phyloP scores from a whole-genome alignment of 2,888 invertebrate species.

The Neuroscelio doddi region DNA sequence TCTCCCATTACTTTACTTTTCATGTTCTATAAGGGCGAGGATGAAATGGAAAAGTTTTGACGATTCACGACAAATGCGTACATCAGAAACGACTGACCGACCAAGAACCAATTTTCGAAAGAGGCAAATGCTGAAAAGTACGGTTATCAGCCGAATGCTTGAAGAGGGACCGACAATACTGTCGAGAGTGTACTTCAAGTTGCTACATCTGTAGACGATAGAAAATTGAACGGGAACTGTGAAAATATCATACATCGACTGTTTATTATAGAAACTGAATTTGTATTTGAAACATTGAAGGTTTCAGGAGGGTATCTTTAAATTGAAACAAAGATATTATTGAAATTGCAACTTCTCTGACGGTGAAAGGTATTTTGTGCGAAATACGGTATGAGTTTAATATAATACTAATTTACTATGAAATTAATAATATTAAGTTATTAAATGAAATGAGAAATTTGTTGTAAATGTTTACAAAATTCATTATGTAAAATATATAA shows the following conservation, averaged over 20 bases:
- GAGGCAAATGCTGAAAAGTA: slow-evolving; percentile 37
- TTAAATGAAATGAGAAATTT: too few species aligned
- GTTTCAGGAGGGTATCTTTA: too few species aligned
- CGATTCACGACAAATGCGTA: slow-evolving; percentile 14
- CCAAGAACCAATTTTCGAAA: slow-evolving; percentile 49
- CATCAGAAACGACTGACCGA: slow-evolving; percentile 19
- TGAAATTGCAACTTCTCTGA: too few species aligned
- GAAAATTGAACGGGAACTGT: not conserved
- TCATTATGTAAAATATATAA: too few species aligned
- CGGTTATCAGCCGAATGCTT: slow-evolving; percentile 21
- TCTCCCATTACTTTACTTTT: slow-evolving; percentile 19
- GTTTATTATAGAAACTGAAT: not conserved
- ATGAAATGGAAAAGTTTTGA: slow-evolving; percentile 47
- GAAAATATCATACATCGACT: not conserved
- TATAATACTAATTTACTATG: too few species aligned
- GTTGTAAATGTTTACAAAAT: too few species aligned
- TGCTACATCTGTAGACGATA: not conserved
- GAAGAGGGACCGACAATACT: not conserved
- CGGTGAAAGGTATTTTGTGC: too few species aligned
- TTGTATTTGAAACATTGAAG: too few species aligned
- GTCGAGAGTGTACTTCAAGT: not conserved
- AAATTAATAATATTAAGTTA: too few species aligned
- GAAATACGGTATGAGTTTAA: too few species aligned
- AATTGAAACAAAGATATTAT: too few species aligned
- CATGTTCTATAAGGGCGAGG: slow-evolving; percentile 25